A percentile compares a stretch with the other conserved stretches of the same genome.
Conservation (phyloP, 2,113 vertebrate genomes). For the Tragulus kanchil region DNA sequence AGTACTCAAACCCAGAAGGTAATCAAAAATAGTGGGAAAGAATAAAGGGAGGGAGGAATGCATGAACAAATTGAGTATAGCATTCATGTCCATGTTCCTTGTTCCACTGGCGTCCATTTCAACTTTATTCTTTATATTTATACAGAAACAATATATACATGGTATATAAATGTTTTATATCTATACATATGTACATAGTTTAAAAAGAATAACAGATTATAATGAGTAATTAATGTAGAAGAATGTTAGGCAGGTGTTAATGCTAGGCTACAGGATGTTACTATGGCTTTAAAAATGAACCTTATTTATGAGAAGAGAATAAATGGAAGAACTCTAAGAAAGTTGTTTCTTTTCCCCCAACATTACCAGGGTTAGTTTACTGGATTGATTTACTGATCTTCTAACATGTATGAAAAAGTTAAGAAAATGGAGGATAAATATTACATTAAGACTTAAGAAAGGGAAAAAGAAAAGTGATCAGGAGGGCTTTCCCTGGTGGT, state of each 20-base stretch:
- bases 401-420: neutral
- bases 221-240: neutral
- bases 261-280: neutral
- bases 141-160: neutral
- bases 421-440: constrained; percentile 26
- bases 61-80: neutral
- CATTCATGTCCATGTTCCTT: neutral
- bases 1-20: neutral
- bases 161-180: neutral
- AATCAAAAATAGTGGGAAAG: neutral
- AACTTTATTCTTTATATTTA: neutral
- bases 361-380: neutral
- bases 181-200: neutral
- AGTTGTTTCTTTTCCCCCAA: neutral
- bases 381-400: neutral
- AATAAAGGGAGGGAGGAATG: neutral
- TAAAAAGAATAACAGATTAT: neutral
- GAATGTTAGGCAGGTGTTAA: neutral
- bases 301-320: neutral
- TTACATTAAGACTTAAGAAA: neutral
- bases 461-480: neutral
- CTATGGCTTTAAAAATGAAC: neutral
- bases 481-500: neutral
- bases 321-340: neutral
- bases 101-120: neutral